A percentile compares a stretch with the other conserved stretches of the same genome.
Evolutionary conservation across 2,888 invertebrate genomes (phyloP).

Genomic region (Polyploca ridens): DNA sequence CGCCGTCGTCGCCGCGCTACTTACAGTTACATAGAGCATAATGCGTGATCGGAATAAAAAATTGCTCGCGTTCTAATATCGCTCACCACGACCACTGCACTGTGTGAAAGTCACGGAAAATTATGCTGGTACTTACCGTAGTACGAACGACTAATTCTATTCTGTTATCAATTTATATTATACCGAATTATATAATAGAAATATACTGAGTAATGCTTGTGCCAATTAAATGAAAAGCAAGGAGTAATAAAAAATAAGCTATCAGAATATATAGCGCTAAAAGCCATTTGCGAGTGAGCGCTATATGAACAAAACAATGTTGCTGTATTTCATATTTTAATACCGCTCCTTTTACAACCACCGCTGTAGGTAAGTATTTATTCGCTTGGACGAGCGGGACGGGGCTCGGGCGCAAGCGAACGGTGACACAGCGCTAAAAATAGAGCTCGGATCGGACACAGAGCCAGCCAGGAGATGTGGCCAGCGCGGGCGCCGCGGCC

Average conservation of each 20-base stretch:
- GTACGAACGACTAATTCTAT: neutral
- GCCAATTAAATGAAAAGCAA: neutral
- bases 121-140: neutral
- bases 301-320: conserved; percentile 14
- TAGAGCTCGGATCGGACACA: conserved; percentile 66
- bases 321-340: conserved; percentile 18
- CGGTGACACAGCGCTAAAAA: conserved; percentile 83
- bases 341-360: conserved; percentile 40
- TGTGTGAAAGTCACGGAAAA: conserved; percentile 26
- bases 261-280: no score
- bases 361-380: conserved; percentile 27
- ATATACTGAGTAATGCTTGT: neutral
- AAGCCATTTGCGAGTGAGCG: neutral
- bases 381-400: conserved; percentile 45
- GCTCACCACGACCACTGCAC: conserved; percentile 17
- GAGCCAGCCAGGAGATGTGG: conserved; percentile 51
- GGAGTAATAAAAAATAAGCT: no score
- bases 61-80: conserved; percentile 35
- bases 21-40: conserved; percentile 71
- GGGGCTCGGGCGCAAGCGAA: conserved; percentile 57
- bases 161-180: neutral
- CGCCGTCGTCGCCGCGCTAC: conserved; percentile 56
- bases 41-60: conserved; percentile 68
- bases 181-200: neutral
- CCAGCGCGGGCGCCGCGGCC: conserved; percentile 35